These are phyloP conservation scores for cattle (Bos taurus) DNA, from an alignment of 2,113 vertebrate species.

Conservation along the genomic window DNA sequence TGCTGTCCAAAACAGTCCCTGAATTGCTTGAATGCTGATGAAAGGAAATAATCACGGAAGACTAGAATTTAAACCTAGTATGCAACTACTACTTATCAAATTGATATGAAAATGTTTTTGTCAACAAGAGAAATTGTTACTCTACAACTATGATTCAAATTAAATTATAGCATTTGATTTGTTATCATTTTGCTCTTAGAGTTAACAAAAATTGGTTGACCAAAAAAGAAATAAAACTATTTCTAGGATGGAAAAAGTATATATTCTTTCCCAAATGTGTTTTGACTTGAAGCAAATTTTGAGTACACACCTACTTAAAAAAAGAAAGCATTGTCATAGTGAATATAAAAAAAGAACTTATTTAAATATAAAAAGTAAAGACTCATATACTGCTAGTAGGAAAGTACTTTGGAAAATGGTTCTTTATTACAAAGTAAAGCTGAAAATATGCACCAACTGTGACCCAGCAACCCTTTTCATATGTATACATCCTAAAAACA, in stretches of 20 bases:
- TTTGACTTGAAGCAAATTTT: conserved; percentile 39
- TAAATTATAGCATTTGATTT: conserved; percentile 31
- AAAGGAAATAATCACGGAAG: neutral
- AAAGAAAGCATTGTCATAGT: neutral
- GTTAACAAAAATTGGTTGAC: conserved; percentile 33
- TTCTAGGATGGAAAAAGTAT: conserved; percentile 12
- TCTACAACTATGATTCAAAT: conserved; percentile 15
- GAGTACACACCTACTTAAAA: neutral
- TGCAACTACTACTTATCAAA: conserved; percentile 18
- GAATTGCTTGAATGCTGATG: neutral
- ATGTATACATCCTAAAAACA: neutral
- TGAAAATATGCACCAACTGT: neutral
- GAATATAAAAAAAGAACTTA: neutral
- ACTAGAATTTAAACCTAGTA: neutral
- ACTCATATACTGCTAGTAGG: neutral
- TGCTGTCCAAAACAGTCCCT: neutral
- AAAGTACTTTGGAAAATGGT: neutral
- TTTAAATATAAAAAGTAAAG: neutral
- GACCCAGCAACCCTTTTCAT: neutral
- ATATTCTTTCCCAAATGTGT: conserved; percentile 45
- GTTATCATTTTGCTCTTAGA: conserved; percentile 38
- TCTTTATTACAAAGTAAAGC: neutral
- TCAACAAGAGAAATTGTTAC: conserved; percentile 30
- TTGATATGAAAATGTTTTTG: conserved; percentile 35
- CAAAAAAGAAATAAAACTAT: conserved; percentile 30